Evolutionary conservation across 1,140 invertebrate genomes (phyloP), one percentile per base, ranked within the genome.

Genomic region (Drosophila ogumai): DNA sequence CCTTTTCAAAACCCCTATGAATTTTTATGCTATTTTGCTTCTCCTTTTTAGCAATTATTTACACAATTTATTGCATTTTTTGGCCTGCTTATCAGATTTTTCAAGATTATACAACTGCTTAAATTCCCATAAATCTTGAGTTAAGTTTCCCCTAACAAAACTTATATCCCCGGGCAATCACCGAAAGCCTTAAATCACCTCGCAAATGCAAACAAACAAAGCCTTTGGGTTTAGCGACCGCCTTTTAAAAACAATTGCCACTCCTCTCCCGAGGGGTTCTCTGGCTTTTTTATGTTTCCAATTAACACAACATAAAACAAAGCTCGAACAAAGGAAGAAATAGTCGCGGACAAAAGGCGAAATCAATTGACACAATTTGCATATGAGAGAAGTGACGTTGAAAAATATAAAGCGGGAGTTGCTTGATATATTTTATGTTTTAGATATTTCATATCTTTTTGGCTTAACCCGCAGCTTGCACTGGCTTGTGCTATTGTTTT

Each of bases 261-360:
- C 55, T 34, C 68, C 49, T 46, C 58, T 54, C 58, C 69, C 43
- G 43, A 52, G 66, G 74, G 61, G 60, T 52, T 64, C 41, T 34
- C 34, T 25, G 8, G 46, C 22, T 15, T 9, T 55, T 55, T 55
- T 79, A 52, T 66, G 59, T 54, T 63, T 49, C 63, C 69, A 82
- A 86, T 86, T 86, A 86, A 88, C 79, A 79, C 76, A 61, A 67
- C 60, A 87, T 84, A 69, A 88, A 88, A 73, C 47, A 67, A 69
- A 78, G 40, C 56, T 43, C 28, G 52, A 85, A 76, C 47, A 72
- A 79, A 66, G 49, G 7, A 41, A 59, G 58, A 84, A 63, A 74
- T 56, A 60, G 44, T 36, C 40, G 64, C 40, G 38, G 49, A 69
- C 68, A 79, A 79, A 55, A 38, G 19, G 56, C 36, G 43, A 60